Base-by-base conservation (phyloP, 2,797 vertebrate species). In the Momotus momota region DNA sequence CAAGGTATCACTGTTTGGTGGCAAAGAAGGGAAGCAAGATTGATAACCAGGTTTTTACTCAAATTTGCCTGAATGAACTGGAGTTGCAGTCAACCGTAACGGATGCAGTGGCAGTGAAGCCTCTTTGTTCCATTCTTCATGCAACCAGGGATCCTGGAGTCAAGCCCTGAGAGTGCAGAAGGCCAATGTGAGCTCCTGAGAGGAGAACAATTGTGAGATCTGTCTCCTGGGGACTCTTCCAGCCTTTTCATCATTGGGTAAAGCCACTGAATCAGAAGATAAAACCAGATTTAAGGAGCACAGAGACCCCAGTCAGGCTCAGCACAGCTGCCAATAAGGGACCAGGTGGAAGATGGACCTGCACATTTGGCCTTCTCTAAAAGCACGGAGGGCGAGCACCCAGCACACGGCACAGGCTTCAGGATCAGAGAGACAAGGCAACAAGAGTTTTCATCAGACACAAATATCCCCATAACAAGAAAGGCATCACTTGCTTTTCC, bases 331-430 rank as follows among this genome's bases (percentile, higher is more conserved):
- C 31, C 49, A 54, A 2, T 2, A 23, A 82, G 20, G 8, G 27
- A 54, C 13, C 5, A 7, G 23, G 41, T 12, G 38, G 29, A 2
- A 49, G 58, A 11, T 27, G 54, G 72, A 71, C 10, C 58, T 21
- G 43, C 19, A 49, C 5, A 2, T 25, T 29, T 20, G 15, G 25
- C 35, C 79, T 57, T 71, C 62, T 19, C 64, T 15, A 2, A 40
- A 31, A 55, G 31, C 40, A 0, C 0, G 3, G 73, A 27, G 48
- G 1, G 38, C 16, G 48, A 74, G 67, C 45, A 27, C 15, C n/a
- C 43, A 22, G 77, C 71, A 70, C 12, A 7, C 43, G 20, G 77
- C 71, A 70, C 12, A 7, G 78, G 35, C 75, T 65, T 52, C 51
- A 45, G 88, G 38, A 72, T 43, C 65, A 67, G 40, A 27, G 29